A percentile compares a stretch with the other conserved stretches of the same genome.
These are phyloP conservation scores for Lasioglossum vierecki DNA, from an alignment of 2,888 invertebrate genomes.

Conservation along the genomic window DNA sequence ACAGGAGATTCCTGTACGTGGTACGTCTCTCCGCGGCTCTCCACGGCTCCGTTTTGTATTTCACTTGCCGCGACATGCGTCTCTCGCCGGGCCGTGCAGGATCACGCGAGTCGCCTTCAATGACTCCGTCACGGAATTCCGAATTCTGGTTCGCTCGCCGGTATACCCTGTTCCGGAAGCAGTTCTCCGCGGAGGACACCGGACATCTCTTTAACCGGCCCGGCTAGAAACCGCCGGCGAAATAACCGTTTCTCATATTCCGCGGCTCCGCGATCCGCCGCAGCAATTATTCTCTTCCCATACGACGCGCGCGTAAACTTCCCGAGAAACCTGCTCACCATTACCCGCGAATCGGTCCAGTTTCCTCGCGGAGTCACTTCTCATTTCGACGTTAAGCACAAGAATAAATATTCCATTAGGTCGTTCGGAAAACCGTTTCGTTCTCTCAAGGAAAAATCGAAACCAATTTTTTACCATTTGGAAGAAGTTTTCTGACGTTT, in stretches of 20 bases:
- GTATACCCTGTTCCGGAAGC: neutral
- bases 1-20: constrained; percentile 78
- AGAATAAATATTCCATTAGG: too few relatives aligned
- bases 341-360: neutral
- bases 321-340: neutral
- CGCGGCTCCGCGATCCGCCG: neutral
- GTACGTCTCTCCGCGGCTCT: constrained; percentile 64
- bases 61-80: constrained; percentile 63
- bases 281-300: neutral
- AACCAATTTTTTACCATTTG: too few relatives aligned
- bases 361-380: neutral
- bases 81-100: constrained; percentile 15
- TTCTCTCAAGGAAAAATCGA: too few relatives aligned
- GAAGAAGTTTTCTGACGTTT: too few relatives aligned
- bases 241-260: neutral
- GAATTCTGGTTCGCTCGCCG: constrained; percentile 17
- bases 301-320: neutral
- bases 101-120: constrained; percentile 25
- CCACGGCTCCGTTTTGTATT: constrained; percentile 69
- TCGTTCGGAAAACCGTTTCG: too few relatives aligned
- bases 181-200: neutral
- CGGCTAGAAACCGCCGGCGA: neutral
- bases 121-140: constrained; percentile 24
- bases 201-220: neutral
- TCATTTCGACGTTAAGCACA: too few relatives aligned